Evolutionary conservation across 2,888 invertebrate genomes (phyloP).

Genomic region (Megastigmus dorsalis): DNA sequence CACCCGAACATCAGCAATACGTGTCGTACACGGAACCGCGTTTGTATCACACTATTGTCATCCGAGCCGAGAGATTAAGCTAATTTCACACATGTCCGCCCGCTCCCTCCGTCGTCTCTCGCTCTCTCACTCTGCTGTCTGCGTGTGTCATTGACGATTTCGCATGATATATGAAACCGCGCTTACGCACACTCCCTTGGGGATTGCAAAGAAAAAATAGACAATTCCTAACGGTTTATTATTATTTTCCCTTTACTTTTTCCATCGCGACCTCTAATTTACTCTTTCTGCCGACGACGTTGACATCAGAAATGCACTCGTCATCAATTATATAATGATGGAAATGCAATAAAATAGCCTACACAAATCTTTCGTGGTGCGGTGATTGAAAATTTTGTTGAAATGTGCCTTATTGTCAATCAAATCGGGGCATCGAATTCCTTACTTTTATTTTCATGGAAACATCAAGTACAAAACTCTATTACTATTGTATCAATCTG

Average conservation of each 20-base stretch:
- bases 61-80: slow-evolving; percentile 74
- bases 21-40: slow-evolving; percentile 71
- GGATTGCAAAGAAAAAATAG: slow-evolving; percentile 38
- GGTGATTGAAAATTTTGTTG: no score
- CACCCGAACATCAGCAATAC: slow-evolving; percentile 69
- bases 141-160: slow-evolving; percentile 47
- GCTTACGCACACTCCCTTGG: slow-evolving; percentile 41
- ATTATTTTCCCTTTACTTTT: slow-evolving; percentile 39
- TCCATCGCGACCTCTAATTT: slow-evolving; percentile 34
- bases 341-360: no score
- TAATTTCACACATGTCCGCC: slow-evolving; percentile 75
- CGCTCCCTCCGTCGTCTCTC: slow-evolving; percentile 42
- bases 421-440: no score
- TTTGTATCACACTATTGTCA: slow-evolving; percentile 74
- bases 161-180: slow-evolving; percentile 60
- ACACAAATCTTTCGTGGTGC: no score
- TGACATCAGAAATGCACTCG: background rate
- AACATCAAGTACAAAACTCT: no score
- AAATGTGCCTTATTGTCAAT: no score
- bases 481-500: no score
- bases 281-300: background rate
- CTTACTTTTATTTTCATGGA: no score
- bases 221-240: slow-evolving; percentile 45
- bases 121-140: slow-evolving; percentile 40
- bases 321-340: slow-evolving; percentile 26